Percentiles rank a stretch among this genome's conserved stretches.
phyloP scores from a whole-genome alignment of 53 echinoderm and acorn worm genomes.

The Actinopyga echinites region DNA sequence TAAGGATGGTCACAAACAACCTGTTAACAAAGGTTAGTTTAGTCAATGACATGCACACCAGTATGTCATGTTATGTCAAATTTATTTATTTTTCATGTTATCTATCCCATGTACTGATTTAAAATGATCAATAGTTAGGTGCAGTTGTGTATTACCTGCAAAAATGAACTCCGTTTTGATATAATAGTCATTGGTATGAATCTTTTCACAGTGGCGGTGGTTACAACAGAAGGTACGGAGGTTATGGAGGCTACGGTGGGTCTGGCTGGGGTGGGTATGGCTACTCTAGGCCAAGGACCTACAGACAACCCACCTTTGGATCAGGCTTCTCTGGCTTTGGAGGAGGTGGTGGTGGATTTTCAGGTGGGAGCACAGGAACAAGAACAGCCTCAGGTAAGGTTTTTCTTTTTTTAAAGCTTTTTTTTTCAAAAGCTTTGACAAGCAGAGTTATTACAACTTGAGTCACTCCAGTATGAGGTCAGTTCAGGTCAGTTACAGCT shows the following conservation, averaged over 20 bases:
- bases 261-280: constrained; percentile 14
- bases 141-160: neutral
- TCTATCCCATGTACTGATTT: constrained; percentile 30
- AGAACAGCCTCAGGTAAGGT: constrained; percentile 85
- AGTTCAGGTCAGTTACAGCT: too few relatives aligned
- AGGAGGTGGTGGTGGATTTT: constrained; percentile 54
- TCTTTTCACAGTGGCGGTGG: constrained; percentile 59
- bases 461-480: too few relatives aligned
- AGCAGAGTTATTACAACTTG: neutral
- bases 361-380: constrained; percentile 74
- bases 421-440: neutral
- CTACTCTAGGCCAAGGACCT: constrained; percentile 39
- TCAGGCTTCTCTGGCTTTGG: constrained; percentile 47
- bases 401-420: neutral
- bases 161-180: neutral
- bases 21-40: too few relatives aligned
- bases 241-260: neutral
- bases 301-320: constrained; percentile 43
- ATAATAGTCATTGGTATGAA: neutral
- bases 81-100: too few relatives aligned
- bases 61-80: too few relatives aligned
- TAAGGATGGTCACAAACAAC: too few relatives aligned
- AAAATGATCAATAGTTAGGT: neutral
- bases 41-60: too few relatives aligned
- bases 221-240: constrained; percentile 49